Percentiles rank a stretch among this genome's conserved stretches.
Evolutionary conservation across 2,797 vertebrate species (phyloP).

Genomic region (Caiman crocodilus): DNA sequence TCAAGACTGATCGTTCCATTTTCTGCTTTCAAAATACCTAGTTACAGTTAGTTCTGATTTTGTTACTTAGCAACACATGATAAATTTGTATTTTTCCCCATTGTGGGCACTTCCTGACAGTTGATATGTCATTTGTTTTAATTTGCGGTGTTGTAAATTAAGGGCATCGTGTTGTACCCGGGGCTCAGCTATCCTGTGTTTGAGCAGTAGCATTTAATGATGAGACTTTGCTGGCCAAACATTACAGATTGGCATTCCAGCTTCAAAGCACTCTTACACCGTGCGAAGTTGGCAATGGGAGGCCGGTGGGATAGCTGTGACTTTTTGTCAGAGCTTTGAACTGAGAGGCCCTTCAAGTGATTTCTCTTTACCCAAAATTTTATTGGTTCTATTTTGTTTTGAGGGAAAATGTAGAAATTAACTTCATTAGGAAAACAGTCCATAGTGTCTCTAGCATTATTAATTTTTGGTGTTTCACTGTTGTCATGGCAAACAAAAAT

Average conservation of each 20-base stretch:
- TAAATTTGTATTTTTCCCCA: constrained; percentile 33
- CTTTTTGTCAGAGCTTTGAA: neutral
- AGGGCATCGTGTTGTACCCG: accelerated
- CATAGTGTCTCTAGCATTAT: neutral
- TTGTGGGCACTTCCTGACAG: constrained; percentile 10
- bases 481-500: neutral
- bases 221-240: neutral
- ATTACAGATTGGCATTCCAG: neutral
- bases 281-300: neutral
- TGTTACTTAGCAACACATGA: neutral
- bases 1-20: neutral
- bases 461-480: neutral
- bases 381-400: neutral
- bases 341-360: neutral
- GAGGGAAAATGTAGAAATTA: neutral
- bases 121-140: neutral
- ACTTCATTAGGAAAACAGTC: neutral
- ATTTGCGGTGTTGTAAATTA: neutral
- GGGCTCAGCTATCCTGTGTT: neutral
- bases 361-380: neutral
- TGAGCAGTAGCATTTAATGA: neutral
- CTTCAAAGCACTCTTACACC: accelerated
- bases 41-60: constrained; percentile 36
- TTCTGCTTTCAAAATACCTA: constrained; percentile 12
- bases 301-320: neutral